Conservation (phyloP, 2,113 vertebrate genomes). For the Leuciscus idus region DNA sequence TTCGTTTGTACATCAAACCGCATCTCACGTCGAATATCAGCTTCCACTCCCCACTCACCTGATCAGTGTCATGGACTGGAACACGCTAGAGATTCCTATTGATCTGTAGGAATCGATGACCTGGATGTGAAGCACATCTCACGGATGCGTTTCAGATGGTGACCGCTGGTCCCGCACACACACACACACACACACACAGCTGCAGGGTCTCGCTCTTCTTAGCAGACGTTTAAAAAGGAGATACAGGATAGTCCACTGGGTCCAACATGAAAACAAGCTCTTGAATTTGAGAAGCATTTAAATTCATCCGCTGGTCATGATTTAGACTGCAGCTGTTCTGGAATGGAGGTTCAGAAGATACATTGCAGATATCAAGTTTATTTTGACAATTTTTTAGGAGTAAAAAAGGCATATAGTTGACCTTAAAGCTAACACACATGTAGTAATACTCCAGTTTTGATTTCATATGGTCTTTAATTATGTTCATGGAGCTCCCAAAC, state of each 20-base stretch:
- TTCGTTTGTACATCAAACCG: not conserved
- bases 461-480: slow-evolving; percentile 5
- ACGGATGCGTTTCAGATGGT: slow-evolving; percentile 33
- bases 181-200: not conserved
- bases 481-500: not conserved
- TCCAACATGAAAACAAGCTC: not conserved
- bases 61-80: slow-evolving; percentile 42
- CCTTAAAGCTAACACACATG: not conserved
- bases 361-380: too few relatives aligned
- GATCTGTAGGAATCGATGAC: slow-evolving; percentile 43
- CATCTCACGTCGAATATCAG: slow-evolving; percentile 22
- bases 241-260: slow-evolving; percentile 20
- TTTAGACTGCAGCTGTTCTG: not conserved
- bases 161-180: not conserved
- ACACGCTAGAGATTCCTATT: slow-evolving; percentile 23
- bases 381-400: not conserved
- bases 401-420: not conserved
- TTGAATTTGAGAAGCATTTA: not conserved
- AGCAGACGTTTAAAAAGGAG: slow-evolving; percentile 10
- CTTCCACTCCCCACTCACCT: slow-evolving; percentile 34
- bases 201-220: not conserved
- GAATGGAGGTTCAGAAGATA: not conserved
- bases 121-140: slow-evolving; percentile 35
- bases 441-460: not conserved
- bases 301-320: not conserved